Conservation (phyloP, 2,113 vertebrate species). For the Prionailurus bengalensis region DNA sequence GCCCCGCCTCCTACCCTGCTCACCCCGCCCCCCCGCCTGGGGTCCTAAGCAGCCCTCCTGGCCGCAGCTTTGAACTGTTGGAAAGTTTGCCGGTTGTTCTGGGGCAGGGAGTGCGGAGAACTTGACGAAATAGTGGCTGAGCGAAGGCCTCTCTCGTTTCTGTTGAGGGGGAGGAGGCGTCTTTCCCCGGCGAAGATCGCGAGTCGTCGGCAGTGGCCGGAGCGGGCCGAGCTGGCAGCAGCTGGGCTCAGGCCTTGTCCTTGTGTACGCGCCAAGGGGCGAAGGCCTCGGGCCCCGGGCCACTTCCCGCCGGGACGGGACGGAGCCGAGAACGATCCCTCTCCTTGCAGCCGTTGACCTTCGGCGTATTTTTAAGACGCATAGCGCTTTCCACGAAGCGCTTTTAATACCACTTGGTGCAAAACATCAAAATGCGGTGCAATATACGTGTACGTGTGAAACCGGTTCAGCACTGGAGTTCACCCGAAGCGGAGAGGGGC, state of each 20-base stretch:
- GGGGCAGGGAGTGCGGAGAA: fast-evolving
- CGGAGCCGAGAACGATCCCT: neutral
- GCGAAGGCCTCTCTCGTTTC: neutral
- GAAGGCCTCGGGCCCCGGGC: fast-evolving
- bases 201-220: fast-evolving
- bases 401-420: neutral
- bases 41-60: fast-evolving
- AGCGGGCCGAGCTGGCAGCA: neutral
- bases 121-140: fast-evolving
- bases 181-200: neutral
- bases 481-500: too few relatives aligned
- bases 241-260: neutral
- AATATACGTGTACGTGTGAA: neutral
- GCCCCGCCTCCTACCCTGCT: neutral
- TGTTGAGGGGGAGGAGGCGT: too few relatives aligned
- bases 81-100: neutral
- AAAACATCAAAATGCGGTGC: neutral
- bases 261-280: neutral
- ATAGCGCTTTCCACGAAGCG: neutral
- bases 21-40: neutral
- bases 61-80: fast-evolving
- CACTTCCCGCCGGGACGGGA: neutral
- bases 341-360: neutral
- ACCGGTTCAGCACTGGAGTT: neutral
- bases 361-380: neutral